Evolutionary conservation across 2,888 invertebrate genomes (phyloP), one percentile per base, ranked within the genome.

Genomic region (Acholoe squamosa): DNA sequence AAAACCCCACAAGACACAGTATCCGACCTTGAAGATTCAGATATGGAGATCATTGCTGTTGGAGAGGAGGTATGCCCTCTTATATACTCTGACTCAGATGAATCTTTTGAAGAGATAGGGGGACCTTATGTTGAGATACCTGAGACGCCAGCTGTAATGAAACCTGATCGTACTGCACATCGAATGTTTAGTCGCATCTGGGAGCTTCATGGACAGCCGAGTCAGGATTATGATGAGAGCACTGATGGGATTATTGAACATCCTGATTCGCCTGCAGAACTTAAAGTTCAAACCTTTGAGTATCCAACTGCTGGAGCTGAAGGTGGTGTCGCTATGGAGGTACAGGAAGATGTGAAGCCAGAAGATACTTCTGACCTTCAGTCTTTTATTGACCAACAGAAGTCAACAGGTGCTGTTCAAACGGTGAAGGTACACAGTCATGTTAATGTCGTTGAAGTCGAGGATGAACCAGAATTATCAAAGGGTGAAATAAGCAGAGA

Each of bases 1-100:
- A 51, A 51, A 34, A 54, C 86, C 10, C 28, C 52, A 31, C 56
- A 52, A 19, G 86, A 19, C 22, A 28, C 54, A 5, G 14, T 86
- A 16, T 86, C 86, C 1, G 86, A 86, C 33, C 28, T 54, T 0
- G 86, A 86, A 16, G 86, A 86, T 54, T 86, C 86, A 54, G 86
- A 86, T 33, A 86, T 86, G 86, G 86, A 86, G 54, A 86, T 86
- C 56, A 86, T 86, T 28, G 86, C 86, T 7, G 86, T 86, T 14
- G 86, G 86, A 19, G 86, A 86, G 19, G 86, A 86, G 33, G 28
- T 52, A 1, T 25, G 25, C 14, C 86, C 86, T 31, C 54, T 86
- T 12, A 86, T 86, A 86, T 86, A 25, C 56, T 10, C 54, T 1
- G 86, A 86, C 28, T 86, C 86, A 7, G 86, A 86, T 86, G 86